Evolutionary conservation across 2,113 vertebrate species (phyloP), one percentile per base, ranked within the genome.

Genomic region (Pontoporia blainvillei): DNA sequence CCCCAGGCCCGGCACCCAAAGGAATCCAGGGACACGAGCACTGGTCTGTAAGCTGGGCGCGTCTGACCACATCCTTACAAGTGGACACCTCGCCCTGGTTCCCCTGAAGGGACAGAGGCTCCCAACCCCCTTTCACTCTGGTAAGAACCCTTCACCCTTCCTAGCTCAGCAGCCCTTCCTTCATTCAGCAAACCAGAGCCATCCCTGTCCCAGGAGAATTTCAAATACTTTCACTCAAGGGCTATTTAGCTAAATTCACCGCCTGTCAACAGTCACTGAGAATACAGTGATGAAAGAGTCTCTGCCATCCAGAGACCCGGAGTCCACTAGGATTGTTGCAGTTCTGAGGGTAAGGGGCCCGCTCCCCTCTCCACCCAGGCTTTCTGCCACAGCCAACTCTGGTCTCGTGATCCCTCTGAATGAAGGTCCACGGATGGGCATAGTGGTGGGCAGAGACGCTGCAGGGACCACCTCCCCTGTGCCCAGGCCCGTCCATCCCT

Each of bases 1-100:
- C 34, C 67, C 36, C 18, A 1, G 17, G 8, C 27, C 17, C 9
- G 20, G 71, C 1, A 25, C 76, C 39, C 61, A 5, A 34, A 12
- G 52, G 41, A 29, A 36, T 57, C 25, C 3, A 4, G 4, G 3
- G 9, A 41, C 34, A 29, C 0, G 1, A 15, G n/a, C 8, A 1
- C n/a, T 18, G 57, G 73, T n/a, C 54, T 59, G 36, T 25, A 34
- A 21, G 0, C 13, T 34, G 14, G 1, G 23, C 1, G 0, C 21
- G 34, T 11, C 72, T 31, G 54, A 79, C 0, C 1, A 31, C 34
- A 25, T 21, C 49, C 41, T 6, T 15, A 23, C 18, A 61, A 62
- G 18, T 20, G 1, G 4, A 44, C 41, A 9, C 61, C 10, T 20
- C 1, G 8, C 5, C 36, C 39, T 4, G 23, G 31, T 8, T 49